Conservation (phyloP, 2,113 vertebrate species). For the Notarius lentiginosus region DNA sequence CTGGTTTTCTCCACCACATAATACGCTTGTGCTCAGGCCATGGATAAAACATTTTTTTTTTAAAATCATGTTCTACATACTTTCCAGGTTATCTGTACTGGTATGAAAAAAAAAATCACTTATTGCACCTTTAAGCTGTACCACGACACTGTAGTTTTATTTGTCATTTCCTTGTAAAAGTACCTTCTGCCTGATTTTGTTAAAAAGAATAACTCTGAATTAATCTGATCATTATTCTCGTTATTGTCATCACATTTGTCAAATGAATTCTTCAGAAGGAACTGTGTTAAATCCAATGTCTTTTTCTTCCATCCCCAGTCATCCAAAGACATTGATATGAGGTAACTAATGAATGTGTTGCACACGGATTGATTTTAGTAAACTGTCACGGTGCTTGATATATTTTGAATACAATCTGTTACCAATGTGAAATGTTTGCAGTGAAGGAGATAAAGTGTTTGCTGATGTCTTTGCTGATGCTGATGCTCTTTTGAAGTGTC, state of each 20-base stretch:
- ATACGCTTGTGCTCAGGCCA: background rate
- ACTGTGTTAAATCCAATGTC: slow-evolving; percentile 25
- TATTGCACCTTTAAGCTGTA: background rate
- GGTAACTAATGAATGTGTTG: slow-evolving; percentile 62
- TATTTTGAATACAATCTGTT: background rate
- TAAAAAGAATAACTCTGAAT: background rate
- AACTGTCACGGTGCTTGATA: slow-evolving; percentile 4
- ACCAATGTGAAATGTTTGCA: background rate
- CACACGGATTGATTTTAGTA: slow-evolving; percentile 5
- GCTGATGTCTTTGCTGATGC: background rate
- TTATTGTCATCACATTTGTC: background rate
- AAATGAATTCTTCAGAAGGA: background rate
- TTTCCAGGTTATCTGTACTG: background rate
- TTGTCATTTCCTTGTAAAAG: background rate
- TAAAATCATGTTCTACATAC: background rate
- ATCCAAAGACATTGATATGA: slow-evolving; percentile 69
- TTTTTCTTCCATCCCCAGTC: slow-evolving; percentile 61
- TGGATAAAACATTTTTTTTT: background rate
- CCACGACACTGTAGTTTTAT: background rate
- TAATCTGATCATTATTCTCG: background rate
- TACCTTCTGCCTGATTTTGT: background rate
- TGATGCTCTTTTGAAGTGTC: background rate
- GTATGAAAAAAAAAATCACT: background rate
- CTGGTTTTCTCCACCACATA: background rate
- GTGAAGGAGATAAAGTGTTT: slow-evolving; percentile 1